Conservation (phyloP, 2,888 invertebrate genomes). For the Pseudanteris insignis region DNA sequence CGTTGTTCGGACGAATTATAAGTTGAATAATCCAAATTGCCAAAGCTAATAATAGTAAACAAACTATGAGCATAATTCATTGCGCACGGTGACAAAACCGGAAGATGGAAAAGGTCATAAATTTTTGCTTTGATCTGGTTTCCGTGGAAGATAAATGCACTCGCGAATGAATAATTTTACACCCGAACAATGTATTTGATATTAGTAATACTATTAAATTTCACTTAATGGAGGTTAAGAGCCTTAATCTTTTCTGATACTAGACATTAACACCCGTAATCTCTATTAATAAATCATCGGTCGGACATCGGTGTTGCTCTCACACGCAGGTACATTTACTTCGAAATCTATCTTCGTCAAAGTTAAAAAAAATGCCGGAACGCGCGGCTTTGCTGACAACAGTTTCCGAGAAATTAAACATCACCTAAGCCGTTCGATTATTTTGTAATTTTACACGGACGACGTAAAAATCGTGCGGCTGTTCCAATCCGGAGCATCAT, state of each 20-base stretch:
- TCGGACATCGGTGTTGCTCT: conserved; percentile 15
- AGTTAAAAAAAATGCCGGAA: too few relatives aligned
- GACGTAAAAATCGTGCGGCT: background rate
- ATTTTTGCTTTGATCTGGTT: conserved; percentile 4
- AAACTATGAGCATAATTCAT: too few relatives aligned
- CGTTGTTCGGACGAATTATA: too few relatives aligned
- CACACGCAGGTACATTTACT: conserved; percentile 14
- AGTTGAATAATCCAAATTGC: too few relatives aligned
- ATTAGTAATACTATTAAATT: conserved; percentile 28
- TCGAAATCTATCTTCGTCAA: conserved; percentile 23
- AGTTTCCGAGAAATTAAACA: too few relatives aligned
- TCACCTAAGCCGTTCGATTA: too few relatives aligned
- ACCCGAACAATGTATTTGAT: conserved; percentile 21
- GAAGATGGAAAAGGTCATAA: too few relatives aligned
- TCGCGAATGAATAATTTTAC: conserved; percentile 10
- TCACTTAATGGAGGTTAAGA: conserved; percentile 30
- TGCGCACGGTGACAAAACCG: too few relatives aligned
- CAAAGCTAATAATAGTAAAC: too few relatives aligned
- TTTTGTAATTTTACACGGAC: too few relatives aligned
- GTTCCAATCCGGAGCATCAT: background rate
- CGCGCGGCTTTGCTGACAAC: background rate
- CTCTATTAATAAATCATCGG: conserved; percentile 35
- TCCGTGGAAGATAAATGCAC: conserved; percentile 9
- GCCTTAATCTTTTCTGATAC: conserved; percentile 29
- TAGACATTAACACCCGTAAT: conserved; percentile 37